These are phyloP conservation scores for Oncorhynchus keta DNA, from an alignment of 2,113 vertebrate genomes.

Conservation along the genomic window DNA sequence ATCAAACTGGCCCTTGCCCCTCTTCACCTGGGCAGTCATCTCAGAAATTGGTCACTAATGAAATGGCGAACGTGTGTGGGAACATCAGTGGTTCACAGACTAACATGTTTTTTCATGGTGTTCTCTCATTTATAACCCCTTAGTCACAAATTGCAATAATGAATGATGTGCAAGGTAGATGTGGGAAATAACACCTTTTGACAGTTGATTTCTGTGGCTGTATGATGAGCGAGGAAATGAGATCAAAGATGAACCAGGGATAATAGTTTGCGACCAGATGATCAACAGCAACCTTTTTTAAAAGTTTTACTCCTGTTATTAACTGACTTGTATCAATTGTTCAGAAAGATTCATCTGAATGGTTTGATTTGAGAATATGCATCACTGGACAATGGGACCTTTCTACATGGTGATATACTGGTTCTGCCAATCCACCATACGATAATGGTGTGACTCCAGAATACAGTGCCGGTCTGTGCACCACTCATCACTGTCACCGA, in stretches of 20 bases:
- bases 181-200: background rate
- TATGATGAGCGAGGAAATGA: too few relatives aligned
- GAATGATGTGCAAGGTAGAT: background rate
- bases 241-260: too few relatives aligned
- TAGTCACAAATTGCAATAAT: background rate
- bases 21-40: background rate
- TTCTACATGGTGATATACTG: background rate
- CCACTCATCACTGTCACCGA: background rate
- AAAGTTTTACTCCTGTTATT: too few relatives aligned
- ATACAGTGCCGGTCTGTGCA: background rate
- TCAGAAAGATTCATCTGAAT: too few relatives aligned
- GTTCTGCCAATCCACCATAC: background rate
- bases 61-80: background rate
- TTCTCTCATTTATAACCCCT: background rate
- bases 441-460: background rate
- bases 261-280: background rate
- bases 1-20: background rate
- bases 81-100: conserved; percentile 5
- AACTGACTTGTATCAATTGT: too few relatives aligned
- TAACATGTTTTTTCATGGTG: background rate
- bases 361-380: background rate
- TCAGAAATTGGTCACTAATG: conserved; percentile 11
- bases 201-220: background rate
- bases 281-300: background rate
- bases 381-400: background rate